Conservation (phyloP, 1,140 invertebrate species). For the Rhynchophorus ferrugineus region DNA sequence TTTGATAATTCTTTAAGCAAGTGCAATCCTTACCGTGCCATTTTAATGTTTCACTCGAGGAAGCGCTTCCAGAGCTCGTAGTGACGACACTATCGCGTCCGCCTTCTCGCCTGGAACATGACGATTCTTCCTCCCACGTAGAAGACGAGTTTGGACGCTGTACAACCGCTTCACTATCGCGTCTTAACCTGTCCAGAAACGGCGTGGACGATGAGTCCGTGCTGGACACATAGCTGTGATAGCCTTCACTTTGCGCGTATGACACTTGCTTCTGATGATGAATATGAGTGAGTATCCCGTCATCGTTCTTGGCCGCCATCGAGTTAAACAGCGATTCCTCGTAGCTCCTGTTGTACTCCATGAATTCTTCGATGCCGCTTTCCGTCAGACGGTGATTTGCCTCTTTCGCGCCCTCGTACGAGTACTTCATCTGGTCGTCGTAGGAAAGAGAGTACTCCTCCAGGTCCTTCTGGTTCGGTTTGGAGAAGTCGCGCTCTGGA, state of each 20-base stretch:
- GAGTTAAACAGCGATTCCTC: conserved; percentile 40
- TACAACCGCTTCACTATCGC: conserved; percentile 54
- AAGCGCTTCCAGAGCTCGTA: conserved; percentile 58
- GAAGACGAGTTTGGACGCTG: conserved; percentile 41
- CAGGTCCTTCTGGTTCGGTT: conserved; percentile 58
- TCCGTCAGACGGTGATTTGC: conserved; percentile 17
- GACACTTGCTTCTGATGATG: conserved; percentile 69
- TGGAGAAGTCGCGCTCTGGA: conserved; percentile 59
- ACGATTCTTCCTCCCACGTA: conserved; percentile 46
- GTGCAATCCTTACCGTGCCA: conserved; percentile 67
- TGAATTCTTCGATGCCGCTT: conserved; percentile 38
- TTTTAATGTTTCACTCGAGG: conserved; percentile 73
- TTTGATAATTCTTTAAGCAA: too few relatives aligned
- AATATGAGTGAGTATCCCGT: conserved; percentile 46
- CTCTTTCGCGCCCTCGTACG: conserved; percentile 15
- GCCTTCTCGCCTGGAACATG: conserved; percentile 39
- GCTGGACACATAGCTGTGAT: conserved; percentile 74
- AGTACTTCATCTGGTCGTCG: conserved; percentile 42
- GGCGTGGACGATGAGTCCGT: conserved; percentile 72
- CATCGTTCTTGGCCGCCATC: conserved; percentile 30
- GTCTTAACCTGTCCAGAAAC: conserved; percentile 60
- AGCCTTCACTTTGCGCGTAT: conserved; percentile 74
- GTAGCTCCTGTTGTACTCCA: conserved; percentile 43
- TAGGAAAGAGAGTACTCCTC: conserved; percentile 62
- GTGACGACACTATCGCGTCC: conserved; percentile 65